Evolutionary conservation across 37 sponge, comb jelly and placozoan genomes (phyloP), one percentile per base, ranked within the genome.

Genomic region (Oopsacas minuta): DNA sequence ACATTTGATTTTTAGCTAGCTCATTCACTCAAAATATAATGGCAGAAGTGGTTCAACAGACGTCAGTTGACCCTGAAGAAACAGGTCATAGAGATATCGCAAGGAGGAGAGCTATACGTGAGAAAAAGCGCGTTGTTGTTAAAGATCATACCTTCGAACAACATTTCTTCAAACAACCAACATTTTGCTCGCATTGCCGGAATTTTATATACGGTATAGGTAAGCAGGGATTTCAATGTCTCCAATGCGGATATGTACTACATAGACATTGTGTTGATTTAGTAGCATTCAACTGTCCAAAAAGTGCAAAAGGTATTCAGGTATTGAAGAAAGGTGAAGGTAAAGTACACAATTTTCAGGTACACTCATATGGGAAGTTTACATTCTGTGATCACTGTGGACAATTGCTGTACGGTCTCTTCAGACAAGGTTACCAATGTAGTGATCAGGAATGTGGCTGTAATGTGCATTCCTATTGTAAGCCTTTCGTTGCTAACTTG

Each of bases 151-250:
- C 75, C 22, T 61, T 61, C 22, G 75, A 61, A 61, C 75, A 61
- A 34, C 75, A 61, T n/a, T 61, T 61, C 75, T 61, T 61, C 75
- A 61, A 61, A 61, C 75, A 61, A n/a, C 75, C 75, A n/a, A 61
- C 75, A 61, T 61, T 32, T 34, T 61, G 75, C 28, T 61, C 75
- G 30, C 75, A 61, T 61, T 61, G 75, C 28, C 7, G 75, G 28
- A 61, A 25, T 12, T 61, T 61, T 34, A 61, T 61, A 10, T 61
- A 61, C 30, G 75, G 75, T 7, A 20, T 61, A 25, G 75, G 75
- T 32, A 61, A 61, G 75, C 75, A 61, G 30, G 75, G 75, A 10
- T 61, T 25, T 34, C 75, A 61, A 61, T 61, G 75, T n/a, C 20
- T 61, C 75, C 75, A 61, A 61, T 61, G 75, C 22, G 75, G 75